Evolutionary conservation across 2,113 vertebrate species (phyloP), one percentile per base, ranked within the genome.

Genomic region (Henicopernis longicauda): DNA sequence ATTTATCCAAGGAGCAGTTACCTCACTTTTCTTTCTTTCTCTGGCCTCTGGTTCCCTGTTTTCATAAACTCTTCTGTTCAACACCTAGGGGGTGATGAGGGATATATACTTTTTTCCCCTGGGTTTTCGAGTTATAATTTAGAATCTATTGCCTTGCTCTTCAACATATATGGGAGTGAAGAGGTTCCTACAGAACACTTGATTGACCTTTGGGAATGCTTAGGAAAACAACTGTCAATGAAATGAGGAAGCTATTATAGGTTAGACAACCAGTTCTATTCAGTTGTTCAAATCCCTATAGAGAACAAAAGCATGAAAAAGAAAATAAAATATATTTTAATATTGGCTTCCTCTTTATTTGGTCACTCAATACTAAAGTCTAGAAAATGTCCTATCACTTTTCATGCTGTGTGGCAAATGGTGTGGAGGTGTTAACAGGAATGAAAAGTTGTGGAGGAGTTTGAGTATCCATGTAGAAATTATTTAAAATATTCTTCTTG

Each of bases 51-150:
- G 1, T 67, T 86, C 23, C 11, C 20, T 7, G 7, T 79, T 74
- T 92, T 63, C 34, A 36, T 18, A 7, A 73, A 58, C 23, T 36
- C 32, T 72, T 29, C 2, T n/a, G 18, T 40, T 81, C 3, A 45
- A 13, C 26, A 49, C 18, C 21, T 63, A 38, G 38, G 38, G 38
- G 10, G 17, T 31, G 23, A 49, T 55, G 31, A 82, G 20, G 15
- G 26, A 34, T 26, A 65, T 8, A 8, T 13, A 38, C 5, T 5
- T 76, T 79, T 40, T 36, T 0, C 0, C 10, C 11, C 20, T 8
- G 6, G 1, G 4, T 73, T 82, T 94, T 83, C 26, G 29, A 58
- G 10, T 50, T 82, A 52, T 10, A 72, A 26, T 61, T 88, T 49
- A 80, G 49, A 57, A 72, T 42, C 34, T 52, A 32, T 63, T 83